Base-by-base conservation (phyloP, 2,888 invertebrate species). In the Gonocerus acuteangulatus region DNA sequence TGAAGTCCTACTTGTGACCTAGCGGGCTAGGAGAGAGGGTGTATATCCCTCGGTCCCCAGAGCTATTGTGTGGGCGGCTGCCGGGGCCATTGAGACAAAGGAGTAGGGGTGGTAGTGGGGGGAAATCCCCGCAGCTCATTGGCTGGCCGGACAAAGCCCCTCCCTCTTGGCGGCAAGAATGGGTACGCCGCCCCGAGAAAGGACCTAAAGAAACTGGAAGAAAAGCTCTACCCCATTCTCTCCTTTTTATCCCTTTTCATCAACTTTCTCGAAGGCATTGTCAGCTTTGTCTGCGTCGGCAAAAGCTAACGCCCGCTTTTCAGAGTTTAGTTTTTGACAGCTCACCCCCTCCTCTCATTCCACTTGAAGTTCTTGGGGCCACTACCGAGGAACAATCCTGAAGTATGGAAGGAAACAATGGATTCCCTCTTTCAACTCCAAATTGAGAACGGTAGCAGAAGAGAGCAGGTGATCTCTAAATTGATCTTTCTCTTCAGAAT, bases 221-320 rank as follows among this genome's bases (percentile, higher is more conserved):
- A 44, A 54, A 54, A 54, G 44, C 54, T 42, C 36, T 54, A 22
- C 54, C 22, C 54, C 39, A 54, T 54, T 54, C 54, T 23, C 44
- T 27, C 54, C 54, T 54, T 54, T 54, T 54, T 54, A 44, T 54
- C 34, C 54, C 54, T 42, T 54, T 54, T 54, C 54, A 54, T 54
- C 54, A 54, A 54, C 36, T 54, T 54, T 54, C 44, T 44, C 36
- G 39, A 18, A n/a, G 22, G 42, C 42, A 54, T 54, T 54, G 54
- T 54, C 16, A 36, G 22, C 39, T 44, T 54, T 44, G 39, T 54
- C 44, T 16, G 19, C 44, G 42, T 22, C 39, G 42, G 44, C 36
- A 54, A 54, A 44, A 44, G 39, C 54, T 44, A 54, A 39, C 54
- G 42, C 54, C 54, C 27, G 19, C 23, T 54, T 44, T 44, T 39